phyloP scores from a whole-genome alignment of 1,140 invertebrate species.

The Branchinecta lynchi region DNA sequence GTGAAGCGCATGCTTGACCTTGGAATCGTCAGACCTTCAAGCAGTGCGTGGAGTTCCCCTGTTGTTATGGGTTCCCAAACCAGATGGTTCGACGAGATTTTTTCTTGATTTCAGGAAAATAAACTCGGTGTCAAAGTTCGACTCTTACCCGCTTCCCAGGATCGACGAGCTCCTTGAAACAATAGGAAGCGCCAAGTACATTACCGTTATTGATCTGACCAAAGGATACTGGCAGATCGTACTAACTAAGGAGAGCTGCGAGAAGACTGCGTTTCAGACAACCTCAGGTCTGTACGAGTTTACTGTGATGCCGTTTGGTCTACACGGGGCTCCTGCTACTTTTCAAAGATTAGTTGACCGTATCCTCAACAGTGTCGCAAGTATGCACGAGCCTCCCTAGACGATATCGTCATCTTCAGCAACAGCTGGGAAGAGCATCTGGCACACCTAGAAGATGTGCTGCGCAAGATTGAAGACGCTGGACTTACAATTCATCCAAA shows the following conservation, averaged over 20 bases:
- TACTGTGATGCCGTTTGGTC: too few relatives aligned
- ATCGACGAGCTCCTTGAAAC: constrained; percentile 37
- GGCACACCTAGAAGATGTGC: too few relatives aligned
- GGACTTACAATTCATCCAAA: too few relatives aligned
- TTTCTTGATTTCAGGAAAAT: constrained; percentile 24
- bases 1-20: constrained; percentile 26
- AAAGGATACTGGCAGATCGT: constrained; percentile 39
- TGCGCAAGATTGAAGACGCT: too few relatives aligned
- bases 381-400: constrained; percentile 19
- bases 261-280: constrained; percentile 31
- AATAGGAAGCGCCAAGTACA: constrained; percentile 31
- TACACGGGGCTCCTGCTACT: constrained; percentile 24
- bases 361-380: constrained; percentile 15
- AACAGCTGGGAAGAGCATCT: too few relatives aligned
- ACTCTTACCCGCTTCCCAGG: too few relatives aligned
- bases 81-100: constrained; percentile 15
- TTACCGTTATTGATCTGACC: constrained; percentile 33
- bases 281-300: constrained; percentile 31
- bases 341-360: constrained; percentile 13
- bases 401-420: constrained; percentile 26
- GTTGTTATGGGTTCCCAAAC: constrained; percentile 17
- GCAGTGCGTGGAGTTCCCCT: constrained; percentile 15
- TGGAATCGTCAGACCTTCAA: constrained; percentile 29
- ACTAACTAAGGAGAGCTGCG: too few relatives aligned
- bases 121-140: too few relatives aligned